phyloP scores from a whole-genome alignment of 2,113 vertebrate species.

The Sphaerodactylus townsendi region DNA sequence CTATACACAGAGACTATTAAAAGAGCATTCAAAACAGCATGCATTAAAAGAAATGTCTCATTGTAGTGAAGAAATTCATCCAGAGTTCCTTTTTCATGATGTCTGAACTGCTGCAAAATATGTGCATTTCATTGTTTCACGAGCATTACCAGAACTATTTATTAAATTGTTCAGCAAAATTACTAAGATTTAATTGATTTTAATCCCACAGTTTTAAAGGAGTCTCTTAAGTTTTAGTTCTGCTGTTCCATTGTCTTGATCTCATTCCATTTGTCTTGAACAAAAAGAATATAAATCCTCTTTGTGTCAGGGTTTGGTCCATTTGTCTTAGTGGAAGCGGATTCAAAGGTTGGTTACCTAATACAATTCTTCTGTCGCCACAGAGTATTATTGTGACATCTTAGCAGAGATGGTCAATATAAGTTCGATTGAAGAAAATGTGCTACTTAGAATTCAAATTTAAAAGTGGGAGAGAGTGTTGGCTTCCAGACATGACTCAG shows the following conservation, averaged over 20 bases:
- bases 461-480: too few relatives aligned
- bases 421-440: too few relatives aligned
- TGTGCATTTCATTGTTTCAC: too few relatives aligned
- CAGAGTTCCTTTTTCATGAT: not conserved
- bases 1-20: not conserved
- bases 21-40: too few relatives aligned
- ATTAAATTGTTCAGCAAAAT: not conserved
- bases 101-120: too few relatives aligned
- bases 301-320: not conserved
- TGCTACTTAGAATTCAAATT: too few relatives aligned
- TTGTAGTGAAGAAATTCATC: not conserved
- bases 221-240: not conserved
- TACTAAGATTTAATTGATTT: not conserved
- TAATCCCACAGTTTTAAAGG: not conserved
- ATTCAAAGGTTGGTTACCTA: not conserved
- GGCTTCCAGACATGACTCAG: too few relatives aligned
- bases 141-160: too few relatives aligned
- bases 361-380: too few relatives aligned
- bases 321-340: too few relatives aligned
- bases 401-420: too few relatives aligned
- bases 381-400: too few relatives aligned
- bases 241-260: not conserved
- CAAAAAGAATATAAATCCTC: not conserved
- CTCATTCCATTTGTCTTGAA: not conserved
- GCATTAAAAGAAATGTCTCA: not conserved